A percentile compares a stretch with the other conserved stretches of the same genome.
These are phyloP conservation scores for Nephrocerus scutellatus DNA, from an alignment of 2,888 invertebrate genomes.

Conservation along the genomic window DNA sequence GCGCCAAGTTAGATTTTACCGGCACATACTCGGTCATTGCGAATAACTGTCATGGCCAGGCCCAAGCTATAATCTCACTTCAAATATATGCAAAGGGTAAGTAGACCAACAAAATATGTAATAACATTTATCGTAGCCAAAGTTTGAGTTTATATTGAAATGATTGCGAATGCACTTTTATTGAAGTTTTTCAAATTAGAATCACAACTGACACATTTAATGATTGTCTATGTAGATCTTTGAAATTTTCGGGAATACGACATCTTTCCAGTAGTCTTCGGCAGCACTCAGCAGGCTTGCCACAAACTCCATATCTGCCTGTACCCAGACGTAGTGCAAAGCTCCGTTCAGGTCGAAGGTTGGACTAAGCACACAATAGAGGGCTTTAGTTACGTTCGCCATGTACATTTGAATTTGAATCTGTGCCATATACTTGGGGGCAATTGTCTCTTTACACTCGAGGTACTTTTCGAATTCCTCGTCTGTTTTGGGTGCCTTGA, in stretches of 20 bases:
- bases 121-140: too few relatives aligned
- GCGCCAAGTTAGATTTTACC: conserved; percentile 78
- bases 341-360: conserved; percentile 45
- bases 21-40: conserved; percentile 82
- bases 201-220: conserved; percentile 7
- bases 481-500: conserved; percentile 45
- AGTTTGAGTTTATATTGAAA: too few relatives aligned
- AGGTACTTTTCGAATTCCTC: conserved; percentile 47
- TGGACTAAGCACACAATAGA: conserved; percentile 45
- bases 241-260: conserved; percentile 39
- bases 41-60: conserved; percentile 73
- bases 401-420: conserved; percentile 47
- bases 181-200: too few relatives aligned
- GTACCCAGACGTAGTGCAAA: conserved; percentile 46
- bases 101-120: conserved; percentile 29
- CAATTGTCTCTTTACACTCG: conserved; percentile 42
- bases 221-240: conserved; percentile 35
- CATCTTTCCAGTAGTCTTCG: conserved; percentile 43
- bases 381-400: conserved; percentile 44
- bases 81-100: conserved; percentile 79
- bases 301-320: conserved; percentile 43
- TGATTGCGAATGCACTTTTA: too few relatives aligned
- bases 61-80: conserved; percentile 78
- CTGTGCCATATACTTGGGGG: conserved; percentile 46
- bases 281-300: conserved; percentile 38